A percentile compares a stretch with the other conserved stretches of the same genome.
These are phyloP conservation scores for Macaca mulatta DNA, from an alignment of 2,113 vertebrate species.

Conservation along the genomic window DNA sequence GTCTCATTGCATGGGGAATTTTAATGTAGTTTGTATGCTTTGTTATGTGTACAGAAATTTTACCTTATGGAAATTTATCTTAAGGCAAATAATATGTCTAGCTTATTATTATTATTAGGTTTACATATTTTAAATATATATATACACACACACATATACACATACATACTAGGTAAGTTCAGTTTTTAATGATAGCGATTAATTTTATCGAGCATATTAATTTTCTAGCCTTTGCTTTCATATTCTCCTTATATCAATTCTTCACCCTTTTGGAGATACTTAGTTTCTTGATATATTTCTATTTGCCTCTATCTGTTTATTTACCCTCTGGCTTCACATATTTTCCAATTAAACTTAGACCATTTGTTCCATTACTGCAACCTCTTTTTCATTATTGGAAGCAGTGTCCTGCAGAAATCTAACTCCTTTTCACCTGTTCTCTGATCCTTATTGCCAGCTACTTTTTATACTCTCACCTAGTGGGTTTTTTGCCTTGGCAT, in stretches of 20 bases:
- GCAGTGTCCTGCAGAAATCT: background rate
- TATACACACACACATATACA: no score
- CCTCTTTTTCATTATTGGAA: background rate
- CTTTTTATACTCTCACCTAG: background rate
- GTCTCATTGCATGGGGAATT: constrained; percentile 25
- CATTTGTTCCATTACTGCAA: background rate
- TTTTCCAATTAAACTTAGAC: background rate
- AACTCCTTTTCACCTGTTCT: background rate
- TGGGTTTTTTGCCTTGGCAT: background rate
- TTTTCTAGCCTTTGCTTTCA: constrained; percentile 1
- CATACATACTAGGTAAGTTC: background rate
- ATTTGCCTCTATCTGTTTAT: background rate
- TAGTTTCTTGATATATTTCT: background rate
- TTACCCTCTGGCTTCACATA: background rate
- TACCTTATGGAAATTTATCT: background rate
- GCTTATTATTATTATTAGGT: background rate
- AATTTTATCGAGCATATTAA: background rate
- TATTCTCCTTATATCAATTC: background rate
- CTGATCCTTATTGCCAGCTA: background rate
- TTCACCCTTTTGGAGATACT: background rate
- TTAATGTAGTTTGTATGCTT: constrained; percentile 9
- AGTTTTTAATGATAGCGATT: constrained; percentile 19
- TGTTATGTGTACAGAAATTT: constrained; percentile 17
- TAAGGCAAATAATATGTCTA: constrained; percentile 10
- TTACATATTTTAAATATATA: no score